Conservation (phyloP, 2,888 invertebrate genomes). For the Sericinus montela region DNA sequence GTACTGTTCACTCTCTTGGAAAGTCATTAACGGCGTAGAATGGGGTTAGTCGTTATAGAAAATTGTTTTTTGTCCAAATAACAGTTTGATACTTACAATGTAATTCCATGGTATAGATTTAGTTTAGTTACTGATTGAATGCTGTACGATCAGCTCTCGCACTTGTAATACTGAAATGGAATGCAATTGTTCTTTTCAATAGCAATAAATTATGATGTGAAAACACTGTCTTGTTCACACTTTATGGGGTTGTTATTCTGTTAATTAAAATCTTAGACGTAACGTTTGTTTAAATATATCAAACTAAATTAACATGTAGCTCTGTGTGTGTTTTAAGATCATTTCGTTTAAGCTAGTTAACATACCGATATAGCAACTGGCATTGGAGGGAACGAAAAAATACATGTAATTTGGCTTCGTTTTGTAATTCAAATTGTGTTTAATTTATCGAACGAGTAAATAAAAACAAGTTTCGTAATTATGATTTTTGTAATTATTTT, state of each 20-base stretch:
- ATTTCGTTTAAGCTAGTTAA: conserved; percentile 66
- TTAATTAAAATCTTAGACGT: conserved; percentile 72
- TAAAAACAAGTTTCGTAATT: conserved; percentile 76
- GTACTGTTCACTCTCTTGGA: background rate
- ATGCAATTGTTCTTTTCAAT: background rate
- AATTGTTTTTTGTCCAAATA: background rate
- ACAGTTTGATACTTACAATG: background rate
- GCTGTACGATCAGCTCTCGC: background rate
- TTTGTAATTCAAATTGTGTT: conserved; percentile 70
- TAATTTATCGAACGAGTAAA: conserved; percentile 74
- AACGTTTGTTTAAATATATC: conserved; percentile 65
- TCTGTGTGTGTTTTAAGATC: conserved; percentile 59
- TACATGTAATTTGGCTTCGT: conserved; percentile 69
- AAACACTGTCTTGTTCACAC: conserved; percentile 47
- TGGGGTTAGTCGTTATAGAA: background rate
- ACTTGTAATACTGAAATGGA: conserved; percentile 1
- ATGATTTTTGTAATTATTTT: conserved; percentile 80
- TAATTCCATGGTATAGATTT: background rate
- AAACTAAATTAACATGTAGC: conserved; percentile 56
- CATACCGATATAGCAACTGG: conserved; percentile 62
- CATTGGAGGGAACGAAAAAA: conserved; percentile 55
- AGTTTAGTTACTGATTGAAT: background rate
- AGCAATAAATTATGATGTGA: conserved; percentile 2
- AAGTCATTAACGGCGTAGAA: background rate
- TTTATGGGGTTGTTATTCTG: conserved; percentile 60